Conservation (phyloP, 2,113 vertebrate genomes). For the Petrocephalus microphthalmus region DNA sequence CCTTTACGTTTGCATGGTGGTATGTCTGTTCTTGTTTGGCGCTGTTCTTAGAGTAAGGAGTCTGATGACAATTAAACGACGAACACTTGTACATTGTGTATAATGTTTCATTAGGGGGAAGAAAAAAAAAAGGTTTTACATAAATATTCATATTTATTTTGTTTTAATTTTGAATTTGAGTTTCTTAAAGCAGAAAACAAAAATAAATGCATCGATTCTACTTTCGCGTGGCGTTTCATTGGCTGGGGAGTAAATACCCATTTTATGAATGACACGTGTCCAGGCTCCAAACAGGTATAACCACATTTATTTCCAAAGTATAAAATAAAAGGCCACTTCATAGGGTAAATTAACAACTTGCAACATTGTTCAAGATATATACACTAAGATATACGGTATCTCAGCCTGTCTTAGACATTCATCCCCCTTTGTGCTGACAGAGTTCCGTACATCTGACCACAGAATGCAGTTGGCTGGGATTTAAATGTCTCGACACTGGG, state of each 20-base stretch:
- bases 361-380: slow-evolving; percentile 51
- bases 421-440: slow-evolving; percentile 57
- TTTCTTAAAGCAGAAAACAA: slow-evolving; percentile 77
- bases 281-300: slow-evolving; percentile 67
- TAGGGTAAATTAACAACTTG: slow-evolving; percentile 61
- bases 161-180: slow-evolving; percentile 86
- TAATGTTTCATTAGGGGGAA: slow-evolving; percentile 84
- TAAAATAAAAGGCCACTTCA: slow-evolving; percentile 77
- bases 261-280: background rate
- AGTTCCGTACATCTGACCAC: slow-evolving; percentile 60
- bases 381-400: slow-evolving; percentile 49
- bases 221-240: slow-evolving; percentile 7
- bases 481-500: slow-evolving; percentile 58
- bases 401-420: slow-evolving; percentile 49
- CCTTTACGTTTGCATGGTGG: slow-evolving; percentile 82
- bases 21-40: slow-evolving; percentile 72
- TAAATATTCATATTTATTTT: slow-evolving; percentile 97
- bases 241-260: background rate
- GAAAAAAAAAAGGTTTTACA: slow-evolving; percentile 80
- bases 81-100: slow-evolving; percentile 91
- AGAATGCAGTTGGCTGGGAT: slow-evolving; percentile 57
- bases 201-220: slow-evolving; percentile 58
- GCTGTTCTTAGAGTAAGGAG: slow-evolving; percentile 70
- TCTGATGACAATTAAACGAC: slow-evolving; percentile 49
- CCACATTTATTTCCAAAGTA: slow-evolving; percentile 77